Conservation (phyloP, 2,888 invertebrate genomes). For the Pherbina coryleti region DNA sequence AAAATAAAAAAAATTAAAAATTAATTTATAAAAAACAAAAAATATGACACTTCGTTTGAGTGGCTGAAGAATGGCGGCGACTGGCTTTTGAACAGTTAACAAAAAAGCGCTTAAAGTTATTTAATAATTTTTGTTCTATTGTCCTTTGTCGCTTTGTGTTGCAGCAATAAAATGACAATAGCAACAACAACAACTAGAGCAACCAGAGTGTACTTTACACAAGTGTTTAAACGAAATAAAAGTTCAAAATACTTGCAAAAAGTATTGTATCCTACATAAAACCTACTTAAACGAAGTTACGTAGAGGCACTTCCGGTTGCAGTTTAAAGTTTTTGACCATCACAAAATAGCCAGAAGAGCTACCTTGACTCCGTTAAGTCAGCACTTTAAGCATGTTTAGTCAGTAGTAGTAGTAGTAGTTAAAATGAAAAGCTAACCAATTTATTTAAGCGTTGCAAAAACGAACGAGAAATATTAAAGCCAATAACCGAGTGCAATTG, state of each 20-base stretch:
- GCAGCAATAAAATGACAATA: slow-evolving; percentile 3
- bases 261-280: neutral
- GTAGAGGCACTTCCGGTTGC: neutral
- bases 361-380: neutral
- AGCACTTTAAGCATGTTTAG: neutral
- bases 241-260: neutral
- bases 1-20: neutral
- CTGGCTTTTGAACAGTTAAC: slow-evolving; percentile 10
- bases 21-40: neutral
- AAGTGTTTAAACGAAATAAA: neutral
- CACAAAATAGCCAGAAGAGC: neutral
- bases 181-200: slow-evolving; percentile 3
- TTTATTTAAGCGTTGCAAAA: neutral
- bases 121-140: neutral
- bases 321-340: neutral
- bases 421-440: neutral
- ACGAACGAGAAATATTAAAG: neutral
- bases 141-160: neutral
- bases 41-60: neutral
- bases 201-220: slow-evolving; percentile 4
- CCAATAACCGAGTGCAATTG: neutral
- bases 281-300: neutral
- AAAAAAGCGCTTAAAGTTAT: slow-evolving; percentile 8
- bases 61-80: neutral
- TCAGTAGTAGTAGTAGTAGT: neutral